phyloP scores from a whole-genome alignment of 2,888 invertebrate species.

The Malthinus flaveolus region DNA sequence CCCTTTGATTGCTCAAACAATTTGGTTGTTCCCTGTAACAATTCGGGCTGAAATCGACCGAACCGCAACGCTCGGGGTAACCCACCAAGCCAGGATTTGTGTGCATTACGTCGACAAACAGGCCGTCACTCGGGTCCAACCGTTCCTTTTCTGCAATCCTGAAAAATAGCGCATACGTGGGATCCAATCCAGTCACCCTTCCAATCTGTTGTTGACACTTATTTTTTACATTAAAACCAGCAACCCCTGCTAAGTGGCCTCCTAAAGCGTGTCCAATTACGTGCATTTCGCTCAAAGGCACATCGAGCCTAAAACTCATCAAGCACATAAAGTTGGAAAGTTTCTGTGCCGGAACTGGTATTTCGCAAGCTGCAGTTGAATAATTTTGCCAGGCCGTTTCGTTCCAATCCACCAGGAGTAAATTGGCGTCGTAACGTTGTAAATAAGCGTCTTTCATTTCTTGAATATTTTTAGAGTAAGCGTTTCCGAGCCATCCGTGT shows the following conservation, averaged over 20 bases:
- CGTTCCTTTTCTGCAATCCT: constrained; percentile 53
- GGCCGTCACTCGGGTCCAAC: constrained; percentile 59
- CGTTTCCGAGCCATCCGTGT: constrained; percentile 1
- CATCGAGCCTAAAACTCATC: background rate
- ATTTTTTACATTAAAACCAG: constrained; percentile 16
- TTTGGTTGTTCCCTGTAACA: constrained; percentile 61
- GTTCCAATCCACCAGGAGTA: constrained; percentile 8
- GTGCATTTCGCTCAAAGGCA: constrained; percentile 12
- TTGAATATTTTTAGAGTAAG: background rate
- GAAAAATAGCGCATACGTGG: constrained; percentile 39
- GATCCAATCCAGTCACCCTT: constrained; percentile 23
- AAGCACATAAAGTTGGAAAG: background rate
- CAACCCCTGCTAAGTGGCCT: constrained; percentile 28
- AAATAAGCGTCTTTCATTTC: constrained; percentile 13
- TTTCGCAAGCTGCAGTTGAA: background rate
- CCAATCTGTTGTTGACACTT: constrained; percentile 12
- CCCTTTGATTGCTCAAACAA: constrained; percentile 41
- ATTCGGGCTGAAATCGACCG: constrained; percentile 62
- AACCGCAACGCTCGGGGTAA: constrained; percentile 53
- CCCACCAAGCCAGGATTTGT: constrained; percentile 61
- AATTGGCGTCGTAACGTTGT: constrained; percentile 6
- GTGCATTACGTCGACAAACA: constrained; percentile 64
- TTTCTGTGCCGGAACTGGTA: background rate
- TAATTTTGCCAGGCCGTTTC: background rate
- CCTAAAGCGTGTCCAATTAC: constrained; percentile 34